Evolutionary conservation across 1,140 invertebrate genomes (phyloP).

Genomic region (Rhizoglyphus robini): DNA sequence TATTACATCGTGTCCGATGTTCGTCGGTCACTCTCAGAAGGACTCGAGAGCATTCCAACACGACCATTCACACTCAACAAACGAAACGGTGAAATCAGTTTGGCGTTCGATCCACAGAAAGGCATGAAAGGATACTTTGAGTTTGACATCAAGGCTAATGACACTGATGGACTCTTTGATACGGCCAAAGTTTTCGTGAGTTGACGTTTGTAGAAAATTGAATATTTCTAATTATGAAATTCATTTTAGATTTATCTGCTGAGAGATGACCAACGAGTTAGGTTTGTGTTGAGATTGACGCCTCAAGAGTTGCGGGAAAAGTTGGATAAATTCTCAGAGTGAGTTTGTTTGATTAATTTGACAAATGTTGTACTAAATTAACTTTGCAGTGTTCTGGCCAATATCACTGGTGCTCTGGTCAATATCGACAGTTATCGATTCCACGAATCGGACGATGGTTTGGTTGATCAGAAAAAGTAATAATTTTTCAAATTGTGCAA

Average conservation of each 20-base stretch:
- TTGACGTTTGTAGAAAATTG: conserved; percentile 18
- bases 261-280: conserved; percentile 77
- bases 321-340: conserved; percentile 65
- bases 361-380: conserved; percentile 5
- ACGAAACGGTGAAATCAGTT: conserved; percentile 59
- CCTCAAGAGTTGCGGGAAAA: conserved; percentile 65
- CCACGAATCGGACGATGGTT: conserved; percentile 78
- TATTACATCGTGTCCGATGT: conserved; percentile 65
- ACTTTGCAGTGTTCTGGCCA: conserved; percentile 49
- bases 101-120: conserved; percentile 88
- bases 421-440: conserved; percentile 84
- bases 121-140: conserved; percentile 95
- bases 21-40: conserved; percentile 60
- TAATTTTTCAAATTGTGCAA: conserved; percentile 14
- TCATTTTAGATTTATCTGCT: conserved; percentile 59
- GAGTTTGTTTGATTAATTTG: conserved; percentile 32
- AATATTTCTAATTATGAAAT: conserved; percentile 7
- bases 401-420: conserved; percentile 75
- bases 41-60: conserved; percentile 58
- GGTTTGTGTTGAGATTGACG: conserved; percentile 75
- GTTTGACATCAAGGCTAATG: conserved; percentile 71
- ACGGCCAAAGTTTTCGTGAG: conserved; percentile 34
- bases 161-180: conserved; percentile 55
- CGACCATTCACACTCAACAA: conserved; percentile 67
- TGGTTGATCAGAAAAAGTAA: conserved; percentile 74